Evolutionary conservation across 2,113 vertebrate species (phyloP).

Genomic region (Herpailurus yagouaroundi): DNA sequence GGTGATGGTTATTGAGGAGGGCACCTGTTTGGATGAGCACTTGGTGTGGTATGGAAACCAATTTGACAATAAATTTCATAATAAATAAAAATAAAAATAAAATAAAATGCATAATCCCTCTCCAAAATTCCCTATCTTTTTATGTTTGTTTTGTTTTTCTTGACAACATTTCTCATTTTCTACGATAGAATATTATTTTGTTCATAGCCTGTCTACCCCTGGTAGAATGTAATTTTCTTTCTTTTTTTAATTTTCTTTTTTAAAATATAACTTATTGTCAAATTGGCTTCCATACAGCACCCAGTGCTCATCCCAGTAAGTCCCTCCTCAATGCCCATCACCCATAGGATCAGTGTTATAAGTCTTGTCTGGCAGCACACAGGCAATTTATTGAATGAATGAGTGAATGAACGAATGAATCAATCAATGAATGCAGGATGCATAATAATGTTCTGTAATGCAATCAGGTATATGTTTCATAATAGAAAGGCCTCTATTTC

Average conservation of each 20-base stretch:
- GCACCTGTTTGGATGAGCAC: too few species aligned
- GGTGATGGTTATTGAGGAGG: too few species aligned
- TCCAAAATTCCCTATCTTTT: not conserved
- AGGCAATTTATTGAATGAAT: not conserved
- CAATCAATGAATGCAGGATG: not conserved
- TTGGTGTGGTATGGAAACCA: too few species aligned
- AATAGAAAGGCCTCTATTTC: not conserved
- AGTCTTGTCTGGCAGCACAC: not conserved
- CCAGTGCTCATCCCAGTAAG: too few species aligned
- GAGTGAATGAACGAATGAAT: not conserved
- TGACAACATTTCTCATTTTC: not conserved
- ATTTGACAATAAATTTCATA: too few species aligned
- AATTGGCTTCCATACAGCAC: too few species aligned
- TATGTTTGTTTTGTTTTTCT: not conserved
- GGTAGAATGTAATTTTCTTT: not conserved
- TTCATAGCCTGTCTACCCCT: not conserved
- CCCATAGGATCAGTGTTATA: not conserved
- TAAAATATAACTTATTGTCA: too few species aligned
- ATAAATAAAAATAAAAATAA: too few species aligned
- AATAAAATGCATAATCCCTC: not conserved
- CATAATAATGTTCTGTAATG: not conserved
- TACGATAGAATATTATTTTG: not conserved
- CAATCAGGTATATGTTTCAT: not conserved
- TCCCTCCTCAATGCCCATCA: too few species aligned
- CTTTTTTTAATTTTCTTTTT: too few species aligned